Evolutionary conservation across 2,113 vertebrate species (phyloP).

Genomic region (Prochilodus magdalenae): DNA sequence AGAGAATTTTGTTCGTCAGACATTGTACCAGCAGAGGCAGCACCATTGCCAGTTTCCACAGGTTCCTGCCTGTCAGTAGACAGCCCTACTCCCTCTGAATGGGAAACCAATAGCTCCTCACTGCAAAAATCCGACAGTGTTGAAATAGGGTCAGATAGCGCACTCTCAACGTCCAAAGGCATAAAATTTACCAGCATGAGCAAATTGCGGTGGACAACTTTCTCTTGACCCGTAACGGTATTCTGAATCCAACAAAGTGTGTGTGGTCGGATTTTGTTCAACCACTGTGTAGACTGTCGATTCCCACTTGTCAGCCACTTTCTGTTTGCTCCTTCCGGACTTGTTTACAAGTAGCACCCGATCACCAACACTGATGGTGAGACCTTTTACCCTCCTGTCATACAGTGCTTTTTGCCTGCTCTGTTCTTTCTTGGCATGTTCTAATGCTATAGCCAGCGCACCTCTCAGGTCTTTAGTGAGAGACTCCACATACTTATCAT

Average conservation of each 20-base stretch:
- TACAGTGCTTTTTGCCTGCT: background rate
- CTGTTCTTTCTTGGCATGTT: background rate
- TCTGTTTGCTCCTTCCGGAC: constrained; percentile 1
- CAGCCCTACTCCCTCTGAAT: too few species aligned
- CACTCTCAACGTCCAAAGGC: background rate
- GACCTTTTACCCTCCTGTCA: background rate
- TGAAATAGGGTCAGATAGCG: background rate
- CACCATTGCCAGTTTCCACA: too few species aligned
- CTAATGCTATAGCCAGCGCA: background rate
- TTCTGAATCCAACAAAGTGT: constrained; percentile 12
- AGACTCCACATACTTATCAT: background rate
- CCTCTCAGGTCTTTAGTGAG: background rate
- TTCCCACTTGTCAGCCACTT: constrained; percentile 35
- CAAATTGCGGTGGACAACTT: constrained; percentile 25
- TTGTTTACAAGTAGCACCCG: constrained; percentile 35
- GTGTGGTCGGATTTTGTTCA: background rate
- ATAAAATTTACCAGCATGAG: constrained; percentile 13
- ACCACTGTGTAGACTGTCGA: background rate
- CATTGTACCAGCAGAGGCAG: too few species aligned
- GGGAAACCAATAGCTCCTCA: too few species aligned
- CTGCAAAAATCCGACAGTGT: background rate
- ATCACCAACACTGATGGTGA: background rate
- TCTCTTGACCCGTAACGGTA: background rate
- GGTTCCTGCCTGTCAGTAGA: too few species aligned
- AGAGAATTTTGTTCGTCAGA: too few species aligned